Base-by-base conservation (phyloP, 1,140 invertebrate species). In the Pogonomyrmex barbatus region DNA sequence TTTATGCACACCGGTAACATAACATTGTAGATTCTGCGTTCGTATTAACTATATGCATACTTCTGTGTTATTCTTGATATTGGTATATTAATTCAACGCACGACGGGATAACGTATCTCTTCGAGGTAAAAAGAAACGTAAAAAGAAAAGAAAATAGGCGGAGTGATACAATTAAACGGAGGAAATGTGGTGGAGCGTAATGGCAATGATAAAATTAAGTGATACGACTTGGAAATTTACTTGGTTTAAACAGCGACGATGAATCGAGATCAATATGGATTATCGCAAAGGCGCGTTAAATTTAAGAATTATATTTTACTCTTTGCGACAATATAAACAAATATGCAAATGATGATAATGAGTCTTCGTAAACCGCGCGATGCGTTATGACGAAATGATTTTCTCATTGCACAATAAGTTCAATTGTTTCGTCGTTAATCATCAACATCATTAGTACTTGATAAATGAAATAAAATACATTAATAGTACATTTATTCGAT, bases 381-480 rank as follows among this genome's bases (percentile, higher is more conserved):
- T 12, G 10, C 52, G 50, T 73, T 73, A 36, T 73, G 79, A 73
- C 42, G 45, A 83, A 83, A 75, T 62, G 52, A 83, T 83, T 83
- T 83, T 83, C 79, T 24, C 30, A 83, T 83, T 73, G 58, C 52
- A 71, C 54, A 47, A 75, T 83, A 83, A 83, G 56, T 83, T 60
- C 68, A 24, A 83, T 83, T 68, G 67, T 45, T 82, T 60, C 12
- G 45, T 83, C 79, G 54, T 83, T 83, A 83, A 83, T 83, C 79
- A 75, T 60, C 42, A 60, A 75, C 73, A 75, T 75, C 56, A 75
- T 83, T 83, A 83, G 79, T 75, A 45, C 42, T 47, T 71, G 30
- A 73, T 83, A 75, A 83, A 73, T 73, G 67, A 83, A 83, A 83
- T 83, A 75, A 83, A 83, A 83, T 83, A 60, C 30, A 36, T 70